A percentile compares a stretch with the other conserved stretches of the same genome.
Conservation (phyloP, 2,888 invertebrate species). For the Rhogogaster chlorosoma region DNA sequence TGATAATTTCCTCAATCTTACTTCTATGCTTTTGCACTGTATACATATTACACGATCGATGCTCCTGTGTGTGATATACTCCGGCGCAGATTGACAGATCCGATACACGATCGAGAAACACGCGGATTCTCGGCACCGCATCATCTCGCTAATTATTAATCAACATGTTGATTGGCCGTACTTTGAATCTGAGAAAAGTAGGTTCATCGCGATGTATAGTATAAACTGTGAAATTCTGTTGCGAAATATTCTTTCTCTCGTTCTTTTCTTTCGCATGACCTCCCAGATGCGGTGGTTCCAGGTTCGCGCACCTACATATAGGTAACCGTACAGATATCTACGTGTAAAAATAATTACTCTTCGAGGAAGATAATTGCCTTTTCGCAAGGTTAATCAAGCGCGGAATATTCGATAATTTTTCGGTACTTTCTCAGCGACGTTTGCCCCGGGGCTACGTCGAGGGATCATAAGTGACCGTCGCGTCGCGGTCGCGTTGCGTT, state of each 20-base stretch:
- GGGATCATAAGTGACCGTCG: neutral
- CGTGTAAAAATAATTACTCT: slow-evolving; percentile 50
- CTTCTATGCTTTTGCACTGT: neutral
- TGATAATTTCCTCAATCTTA: slow-evolving; percentile 64
- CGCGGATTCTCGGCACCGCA: neutral
- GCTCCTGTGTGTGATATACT: slow-evolving; percentile 29
- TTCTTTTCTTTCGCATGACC: neutral
- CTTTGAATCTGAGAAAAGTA: neutral
- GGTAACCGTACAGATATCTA: neutral
- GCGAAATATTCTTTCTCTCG: neutral
- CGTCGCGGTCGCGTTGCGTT: neutral
- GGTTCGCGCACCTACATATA: neutral
- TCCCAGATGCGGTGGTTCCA: neutral
- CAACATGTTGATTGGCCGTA: neutral
- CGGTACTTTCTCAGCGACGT: slow-evolving; percentile 42
- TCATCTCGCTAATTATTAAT: neutral
- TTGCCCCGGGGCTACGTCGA: neutral
- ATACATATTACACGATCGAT: slow-evolving; percentile 16
- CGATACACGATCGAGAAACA: neutral
- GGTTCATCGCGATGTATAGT: neutral
- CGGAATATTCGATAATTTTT: slow-evolving; percentile 62
- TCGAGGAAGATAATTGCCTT: slow-evolving; percentile 52
- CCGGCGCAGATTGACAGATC: neutral
- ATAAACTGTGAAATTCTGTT: neutral
- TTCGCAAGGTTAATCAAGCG: slow-evolving; percentile 59